Evolutionary conservation across 92 coral and sea anemone species (phyloP).

Genomic region (Epizoanthus ramosus): DNA sequence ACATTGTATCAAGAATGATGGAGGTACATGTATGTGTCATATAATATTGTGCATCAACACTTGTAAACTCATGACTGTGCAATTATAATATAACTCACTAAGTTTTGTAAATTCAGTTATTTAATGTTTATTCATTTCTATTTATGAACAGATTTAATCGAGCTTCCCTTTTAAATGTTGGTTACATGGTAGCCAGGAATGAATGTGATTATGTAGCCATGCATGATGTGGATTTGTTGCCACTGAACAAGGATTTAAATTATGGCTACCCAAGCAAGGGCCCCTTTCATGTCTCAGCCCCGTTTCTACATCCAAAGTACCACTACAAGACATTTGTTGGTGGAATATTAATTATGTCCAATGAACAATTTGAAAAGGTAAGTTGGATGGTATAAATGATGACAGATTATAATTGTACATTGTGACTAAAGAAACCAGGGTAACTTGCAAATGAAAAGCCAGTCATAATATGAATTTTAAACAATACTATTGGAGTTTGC

Average conservation of each 20-base stretch:
- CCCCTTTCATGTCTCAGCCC: constrained; percentile 95
- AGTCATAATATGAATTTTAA: too few relatives aligned
- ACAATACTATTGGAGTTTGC: too few relatives aligned
- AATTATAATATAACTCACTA: too few relatives aligned
- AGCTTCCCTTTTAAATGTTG: constrained; percentile 91
- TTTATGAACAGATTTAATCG: constrained; percentile 80
- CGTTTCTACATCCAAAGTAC: constrained; percentile 91
- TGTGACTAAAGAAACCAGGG: too few relatives aligned
- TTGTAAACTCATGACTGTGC: too few relatives aligned
- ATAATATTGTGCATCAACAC: background rate
- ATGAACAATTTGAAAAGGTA: constrained; percentile 92
- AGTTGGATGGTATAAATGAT: background rate
- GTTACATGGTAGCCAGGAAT: constrained; percentile 83
- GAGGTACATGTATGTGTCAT: too few relatives aligned
- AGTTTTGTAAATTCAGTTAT: too few relatives aligned
- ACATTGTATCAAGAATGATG: too few relatives aligned
- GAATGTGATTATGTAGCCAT: constrained; percentile 95
- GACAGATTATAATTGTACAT: too few relatives aligned
- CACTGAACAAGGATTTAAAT: constrained; percentile 81
- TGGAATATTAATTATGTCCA: constrained; percentile 88
- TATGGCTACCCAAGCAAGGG: constrained; percentile 93
- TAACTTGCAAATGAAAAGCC: too few relatives aligned
- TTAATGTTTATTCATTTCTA: too few relatives aligned
- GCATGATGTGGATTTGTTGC: constrained; percentile 98
- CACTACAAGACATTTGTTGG: constrained; percentile 95